Percentiles rank a stretch among this genome's conserved stretches.
Evolutionary conservation across 2,113 vertebrate species (phyloP).

Genomic region (Ailurus styani): DNA sequence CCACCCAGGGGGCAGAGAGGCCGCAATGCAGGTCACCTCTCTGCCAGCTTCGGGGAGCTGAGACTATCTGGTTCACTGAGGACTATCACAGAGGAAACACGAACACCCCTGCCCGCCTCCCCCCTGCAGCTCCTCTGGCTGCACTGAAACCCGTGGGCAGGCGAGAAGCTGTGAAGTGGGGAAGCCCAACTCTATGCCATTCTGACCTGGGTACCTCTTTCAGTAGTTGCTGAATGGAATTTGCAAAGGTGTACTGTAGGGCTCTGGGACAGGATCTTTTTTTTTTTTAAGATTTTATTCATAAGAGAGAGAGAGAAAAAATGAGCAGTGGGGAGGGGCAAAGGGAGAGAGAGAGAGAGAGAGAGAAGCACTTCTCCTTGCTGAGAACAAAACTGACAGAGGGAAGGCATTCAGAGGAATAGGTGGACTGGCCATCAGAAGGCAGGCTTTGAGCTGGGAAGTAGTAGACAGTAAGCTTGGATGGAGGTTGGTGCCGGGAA

Average conservation of each 20-base stretch:
- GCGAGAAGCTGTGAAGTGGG: neutral
- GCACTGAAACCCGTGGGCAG: neutral
- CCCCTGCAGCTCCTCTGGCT: neutral
- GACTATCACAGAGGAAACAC: neutral
- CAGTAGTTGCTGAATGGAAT: neutral
- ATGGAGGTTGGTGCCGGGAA: neutral
- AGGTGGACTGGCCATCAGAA: too few species aligned
- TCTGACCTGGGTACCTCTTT: neutral
- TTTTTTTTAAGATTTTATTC: neutral
- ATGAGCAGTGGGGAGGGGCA: neutral
- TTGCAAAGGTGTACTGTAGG: neutral
- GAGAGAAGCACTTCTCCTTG: neutral
- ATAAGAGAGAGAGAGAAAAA: neutral
- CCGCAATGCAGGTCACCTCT: constrained; percentile 60
- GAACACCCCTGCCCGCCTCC: neutral
- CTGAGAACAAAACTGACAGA: neutral
- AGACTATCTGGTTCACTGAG: constrained; percentile 2
- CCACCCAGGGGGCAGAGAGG: constrained; percentile 50
- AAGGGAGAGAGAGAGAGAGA: neutral
- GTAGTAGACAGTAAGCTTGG: neutral
- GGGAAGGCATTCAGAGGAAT: accelerated
- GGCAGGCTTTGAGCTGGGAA: neutral
- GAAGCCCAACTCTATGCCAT: accelerated
- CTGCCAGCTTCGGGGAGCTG: neutral
- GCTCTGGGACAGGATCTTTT: neutral